Evolutionary conservation across 2,888 invertebrate species (phyloP), one percentile per base, ranked within the genome.

Genomic region (Sthenelais limicola): DNA sequence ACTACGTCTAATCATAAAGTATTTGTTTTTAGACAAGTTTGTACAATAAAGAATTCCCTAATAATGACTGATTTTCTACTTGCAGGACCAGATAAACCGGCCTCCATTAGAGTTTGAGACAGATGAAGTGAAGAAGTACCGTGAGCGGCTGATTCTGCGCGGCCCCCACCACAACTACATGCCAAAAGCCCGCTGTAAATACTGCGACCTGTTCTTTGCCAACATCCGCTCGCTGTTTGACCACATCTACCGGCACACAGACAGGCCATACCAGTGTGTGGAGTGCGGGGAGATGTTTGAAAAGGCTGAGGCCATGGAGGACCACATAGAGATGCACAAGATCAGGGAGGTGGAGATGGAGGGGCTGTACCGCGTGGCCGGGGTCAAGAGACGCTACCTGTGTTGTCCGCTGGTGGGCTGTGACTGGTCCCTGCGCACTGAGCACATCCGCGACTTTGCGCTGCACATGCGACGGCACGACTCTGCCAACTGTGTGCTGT

Each of bases 101-200:
- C 62, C 62, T 5, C 62, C 62, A 35, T 38, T 62, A 38, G 12
- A 24, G 9, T 4, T 9, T 21, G 62, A 62, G 62, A 24, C 62
- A 1, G 9, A 21, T 24, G 62, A 62, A 1, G 24, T 38, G 15
- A 38, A 7, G 5, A 24, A 35, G 3, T 26, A 38, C 5, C 62
- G 62, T 2, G 38, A 62, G 24, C 62, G 62, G 38, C 62, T 62
- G 21, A 62, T 43, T 12, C 24, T 62, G 38, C 62, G 62, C 24
- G 62, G 62, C 7, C 62, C 62, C 35, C 62, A 62, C 62, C 62
- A 62, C 24, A 62, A 62, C 62, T 62, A 38, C 62, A 35, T 62
- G 38, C 62, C 62, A 12, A 62, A 62, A 38, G 38, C 62, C 35
- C 62, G 62, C 62, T 62, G 62, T 43, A 62, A 62, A 26, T 62